phyloP scores from a whole-genome alignment of 2,888 invertebrate species.

The Lysandra bellargus region DNA sequence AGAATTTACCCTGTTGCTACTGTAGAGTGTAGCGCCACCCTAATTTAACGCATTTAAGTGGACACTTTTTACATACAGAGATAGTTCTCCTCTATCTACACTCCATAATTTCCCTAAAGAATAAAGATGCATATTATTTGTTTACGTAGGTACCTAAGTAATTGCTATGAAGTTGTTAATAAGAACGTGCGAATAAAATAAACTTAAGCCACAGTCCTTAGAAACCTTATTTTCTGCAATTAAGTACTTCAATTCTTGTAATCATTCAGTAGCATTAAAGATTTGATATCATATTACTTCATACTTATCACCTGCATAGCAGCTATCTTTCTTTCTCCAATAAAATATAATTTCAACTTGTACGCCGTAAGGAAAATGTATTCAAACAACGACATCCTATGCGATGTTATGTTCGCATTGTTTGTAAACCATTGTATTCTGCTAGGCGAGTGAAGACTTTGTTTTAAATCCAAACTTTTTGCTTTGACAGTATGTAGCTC shows the following conservation, averaged over 20 bases:
- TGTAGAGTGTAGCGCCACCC: too few species aligned
- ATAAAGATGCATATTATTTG: too few species aligned
- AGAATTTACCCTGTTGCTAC: too few species aligned
- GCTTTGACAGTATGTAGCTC: background rate
- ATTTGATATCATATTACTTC: background rate
- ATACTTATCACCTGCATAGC: background rate
- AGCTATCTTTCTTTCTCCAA: background rate
- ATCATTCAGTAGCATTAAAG: background rate
- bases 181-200: background rate
- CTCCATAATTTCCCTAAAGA: too few species aligned
- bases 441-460: constrained; percentile 7
- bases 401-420: constrained; percentile 57
- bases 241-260: background rate
- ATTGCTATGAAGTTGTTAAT: background rate
- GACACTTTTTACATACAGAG: too few species aligned
- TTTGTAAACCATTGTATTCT: constrained; percentile 56
- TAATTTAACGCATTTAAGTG: too few species aligned
- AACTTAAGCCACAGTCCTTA: background rate
- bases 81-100: too few species aligned
- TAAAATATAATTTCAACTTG: background rate
- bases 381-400: constrained; percentile 62
- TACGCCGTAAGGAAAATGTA: constrained; percentile 37
- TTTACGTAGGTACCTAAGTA: too few species aligned
- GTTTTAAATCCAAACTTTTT: constrained; percentile 33
- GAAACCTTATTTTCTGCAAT: background rate